Base-by-base conservation (phyloP, 2,797 vertebrate species). In the Erpetoichthys calabaricus region DNA sequence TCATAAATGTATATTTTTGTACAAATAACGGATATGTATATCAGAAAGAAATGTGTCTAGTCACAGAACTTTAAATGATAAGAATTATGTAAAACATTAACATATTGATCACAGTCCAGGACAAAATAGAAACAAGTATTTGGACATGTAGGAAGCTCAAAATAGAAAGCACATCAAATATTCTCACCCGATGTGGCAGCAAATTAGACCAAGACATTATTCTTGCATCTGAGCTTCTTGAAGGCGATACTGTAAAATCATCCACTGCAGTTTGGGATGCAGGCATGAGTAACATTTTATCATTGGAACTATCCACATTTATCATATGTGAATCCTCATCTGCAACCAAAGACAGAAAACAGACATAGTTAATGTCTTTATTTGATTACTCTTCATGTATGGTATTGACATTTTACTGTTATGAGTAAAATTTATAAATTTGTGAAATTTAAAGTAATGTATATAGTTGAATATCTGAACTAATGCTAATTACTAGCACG, bases 161-260 rank as follows among this genome's bases (percentile, higher is more conserved):
- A 25, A 25, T 25, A 25, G 25, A 25, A 25, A 25, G 25, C 25
- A 25, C 25, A 25, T 25, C 25, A 25, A 25, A 25, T 25, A 25
- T 25, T 25, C 53, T 66, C 75, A 89, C 87, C 83, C 85, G 85
- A 1, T 64, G 59, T 4, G 74, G 68, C 64, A 71, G 65, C n/a
- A 68, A 66, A 61, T 65, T 75, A 53, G 75, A 55, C 4, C 72
- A 70, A 50, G 77, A 62, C 2, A 72, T 1, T 42, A 60, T 75
- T 57, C 62, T 80, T 43, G 67, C 56, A 55, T 86, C 86, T 53
- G 76, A 81, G 44, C 73, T 73, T 64, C 78, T 80, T 45, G 80
- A 83, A 1, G 76, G 67, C 4, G 77, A 76, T 8, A 77, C 10
- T 0, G 62, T 74, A 6, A 60, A 59, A 45, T 58, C 53, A 43